These are phyloP conservation scores for Leptodirus hochenwartii DNA, from an alignment of 2,888 invertebrate species.

Conservation along the genomic window DNA sequence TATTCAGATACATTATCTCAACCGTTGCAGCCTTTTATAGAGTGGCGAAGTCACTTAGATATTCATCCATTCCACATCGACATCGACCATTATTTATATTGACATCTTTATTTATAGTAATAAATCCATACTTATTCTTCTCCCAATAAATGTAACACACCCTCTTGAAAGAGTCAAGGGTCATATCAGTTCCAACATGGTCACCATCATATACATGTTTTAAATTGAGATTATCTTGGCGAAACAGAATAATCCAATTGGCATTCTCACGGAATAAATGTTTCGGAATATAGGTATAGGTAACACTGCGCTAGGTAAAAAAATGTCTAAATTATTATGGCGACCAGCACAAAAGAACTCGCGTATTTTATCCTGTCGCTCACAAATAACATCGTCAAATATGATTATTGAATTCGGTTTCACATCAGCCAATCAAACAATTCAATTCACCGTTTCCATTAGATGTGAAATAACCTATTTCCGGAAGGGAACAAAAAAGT, in stretches of 20 bases:
- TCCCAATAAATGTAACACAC: slow-evolving; percentile 19
- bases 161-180: slow-evolving; percentile 15
- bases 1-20: no score
- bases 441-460: slow-evolving; percentile 7
- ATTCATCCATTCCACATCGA: slow-evolving; percentile 17
- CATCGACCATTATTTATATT: slow-evolving; percentile 17
- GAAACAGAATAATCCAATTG: no score
- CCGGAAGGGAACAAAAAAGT: slow-evolving; percentile 9
- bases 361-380: slow-evolving; percentile 16
- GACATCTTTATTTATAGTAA: slow-evolving; percentile 17
- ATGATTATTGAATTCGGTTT: slow-evolving; percentile 18
- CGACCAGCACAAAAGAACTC: slow-evolving; percentile 18
- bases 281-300: no score
- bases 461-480: slow-evolving; percentile 12
- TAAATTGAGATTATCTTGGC: slow-evolving; percentile 18
- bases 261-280: no score
- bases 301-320: no score
- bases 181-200: slow-evolving; percentile 15
- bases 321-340: no score
- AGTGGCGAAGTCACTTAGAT: no score
- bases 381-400: slow-evolving; percentile 21
- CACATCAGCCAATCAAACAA: slow-evolving; percentile 12
- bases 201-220: slow-evolving; percentile 17
- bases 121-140: slow-evolving; percentile 16
- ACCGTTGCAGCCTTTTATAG: no score